Evolutionary conservation across 1,140 invertebrate genomes (phyloP).

Genomic region (Drosophila nannoptera): DNA sequence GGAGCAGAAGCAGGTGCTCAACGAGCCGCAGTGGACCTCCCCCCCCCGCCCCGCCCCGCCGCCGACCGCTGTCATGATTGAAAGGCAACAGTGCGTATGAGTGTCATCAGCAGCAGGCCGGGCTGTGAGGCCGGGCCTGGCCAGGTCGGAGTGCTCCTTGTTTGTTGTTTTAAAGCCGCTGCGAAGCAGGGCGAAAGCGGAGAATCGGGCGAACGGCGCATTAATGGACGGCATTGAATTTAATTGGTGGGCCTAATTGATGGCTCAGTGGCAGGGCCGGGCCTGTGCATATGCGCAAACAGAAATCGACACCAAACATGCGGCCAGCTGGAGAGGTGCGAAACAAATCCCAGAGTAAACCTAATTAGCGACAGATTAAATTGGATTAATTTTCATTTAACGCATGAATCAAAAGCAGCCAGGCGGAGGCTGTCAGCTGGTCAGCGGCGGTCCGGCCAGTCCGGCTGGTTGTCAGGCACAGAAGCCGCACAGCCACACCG

Average conservation of each 20-base stretch:
- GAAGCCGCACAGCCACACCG: conserved; percentile 17
- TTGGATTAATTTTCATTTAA: conserved; percentile 78
- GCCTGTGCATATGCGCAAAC: conserved; percentile 17
- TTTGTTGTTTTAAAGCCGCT: conserved; percentile 13
- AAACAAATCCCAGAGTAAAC: conserved; percentile 76
- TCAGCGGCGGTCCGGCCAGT: background rate
- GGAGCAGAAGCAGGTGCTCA: conserved; percentile 12
- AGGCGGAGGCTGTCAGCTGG: conserved; percentile 37
- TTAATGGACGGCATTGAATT: conserved; percentile 19
- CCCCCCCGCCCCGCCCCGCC: background rate
- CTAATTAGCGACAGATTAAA: conserved; percentile 78
- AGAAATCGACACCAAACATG: conserved; percentile 33
- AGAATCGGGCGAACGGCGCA: background rate
- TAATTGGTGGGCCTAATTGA: conserved; percentile 41
- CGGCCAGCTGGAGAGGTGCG: conserved; percentile 53
- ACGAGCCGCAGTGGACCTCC: background rate
- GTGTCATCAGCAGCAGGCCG: conserved; percentile 68
- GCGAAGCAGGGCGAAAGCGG: background rate
- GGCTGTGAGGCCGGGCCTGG: background rate
- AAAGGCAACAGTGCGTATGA: conserved; percentile 76
- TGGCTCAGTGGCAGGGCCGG: conserved; percentile 4
- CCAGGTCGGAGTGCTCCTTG: conserved; percentile 17
- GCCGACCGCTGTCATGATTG: conserved; percentile 34
- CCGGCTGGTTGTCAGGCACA: conserved; percentile 3
- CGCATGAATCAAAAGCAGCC: conserved; percentile 73